Base-by-base conservation (phyloP, 1,140 invertebrate genomes). In the Phymorhynchus buccinoides region DNA sequence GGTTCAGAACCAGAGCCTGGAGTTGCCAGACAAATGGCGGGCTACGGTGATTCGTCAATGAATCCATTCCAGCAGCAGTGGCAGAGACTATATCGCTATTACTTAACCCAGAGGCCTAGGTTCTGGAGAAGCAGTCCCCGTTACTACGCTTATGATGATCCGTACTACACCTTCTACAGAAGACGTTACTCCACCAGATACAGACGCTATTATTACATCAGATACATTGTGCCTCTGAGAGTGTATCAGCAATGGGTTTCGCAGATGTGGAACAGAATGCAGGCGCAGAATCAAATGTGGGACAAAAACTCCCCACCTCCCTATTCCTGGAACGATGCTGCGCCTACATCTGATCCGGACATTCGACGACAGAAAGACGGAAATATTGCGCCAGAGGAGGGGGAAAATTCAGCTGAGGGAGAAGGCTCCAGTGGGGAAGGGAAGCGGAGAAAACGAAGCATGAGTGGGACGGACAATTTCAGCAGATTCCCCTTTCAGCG, bases 181-280 rank as follows among this genome's bases (percentile, higher is more conserved):
- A 41, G 14, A 14, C 37, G 73, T 35, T 41, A 75, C 73, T 27
- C 32, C 14, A 41, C 39, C 73, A 41, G 32, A 27, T 41, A 41
- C 37, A 16, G 37, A 4, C 68, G 68, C 41, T 18, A 75, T 27
- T 75, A 41, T 37, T 39, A 37, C 35, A 18, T 71, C 30, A 37
- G 68, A 27, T 41, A 41, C 37, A 0, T 35, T 27, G 14, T 75
- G 37, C 73, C 73, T 14, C 41, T 9, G 73, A 41, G 73, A 41
- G 16, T 37, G 37, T 41, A 41, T 16, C 73, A 27, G 42, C 6
- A 75, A 35, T 39, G 73, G 73, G 14, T 41, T 12, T 16, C 2
- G 37, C 73, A 75, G 41, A 79, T 79, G 77, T 79, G 77, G 42
- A 79, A 79, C 77, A 79, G 77, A 79, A 44, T 78, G 37, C 12